phyloP scores from a whole-genome alignment of 2,113 vertebrate species.

The Colius striatus region DNA sequence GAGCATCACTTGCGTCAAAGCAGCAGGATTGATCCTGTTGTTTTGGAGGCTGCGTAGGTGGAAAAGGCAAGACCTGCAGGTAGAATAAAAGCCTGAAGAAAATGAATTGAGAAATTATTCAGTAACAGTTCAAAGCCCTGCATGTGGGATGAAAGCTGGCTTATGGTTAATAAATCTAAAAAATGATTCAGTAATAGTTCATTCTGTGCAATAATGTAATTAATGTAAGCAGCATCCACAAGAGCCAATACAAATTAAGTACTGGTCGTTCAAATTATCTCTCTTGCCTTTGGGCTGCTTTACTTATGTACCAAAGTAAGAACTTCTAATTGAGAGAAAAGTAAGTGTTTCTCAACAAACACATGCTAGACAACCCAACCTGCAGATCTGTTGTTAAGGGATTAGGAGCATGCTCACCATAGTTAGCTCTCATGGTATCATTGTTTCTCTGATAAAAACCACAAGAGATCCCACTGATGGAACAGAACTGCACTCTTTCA shows the following conservation, averaged over 20 bases:
- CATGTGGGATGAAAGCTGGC: constrained; percentile 8
- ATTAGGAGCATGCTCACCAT: not conserved
- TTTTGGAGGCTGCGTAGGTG: not conserved
- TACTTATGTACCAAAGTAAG: not conserved
- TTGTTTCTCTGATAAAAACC: not conserved
- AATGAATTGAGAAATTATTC: not conserved
- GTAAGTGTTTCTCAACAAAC: not conserved
- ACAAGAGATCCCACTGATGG: not conserved
- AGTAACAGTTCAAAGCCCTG: constrained; percentile 36
- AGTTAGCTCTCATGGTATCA: not conserved
- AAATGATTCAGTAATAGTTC: constrained; percentile 31
- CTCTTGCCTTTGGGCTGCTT: constrained; percentile 28
- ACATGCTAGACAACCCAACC: not conserved
- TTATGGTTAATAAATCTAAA: constrained; percentile 13
- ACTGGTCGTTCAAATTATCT: not conserved
- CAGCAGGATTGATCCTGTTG: not conserved
- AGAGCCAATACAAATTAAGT: not conserved
- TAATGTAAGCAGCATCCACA: not conserved
- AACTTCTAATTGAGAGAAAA: not conserved
- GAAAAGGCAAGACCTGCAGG: not conserved
- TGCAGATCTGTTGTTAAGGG: not conserved
- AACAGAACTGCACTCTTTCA: not conserved
- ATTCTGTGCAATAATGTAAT: not conserved
- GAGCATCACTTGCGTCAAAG: not conserved
- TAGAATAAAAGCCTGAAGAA: not conserved